Evolutionary conservation across 1,140 invertebrate species (phyloP), one percentile per base, ranked within the genome.

Genomic region (Cyclargus thomasi): DNA sequence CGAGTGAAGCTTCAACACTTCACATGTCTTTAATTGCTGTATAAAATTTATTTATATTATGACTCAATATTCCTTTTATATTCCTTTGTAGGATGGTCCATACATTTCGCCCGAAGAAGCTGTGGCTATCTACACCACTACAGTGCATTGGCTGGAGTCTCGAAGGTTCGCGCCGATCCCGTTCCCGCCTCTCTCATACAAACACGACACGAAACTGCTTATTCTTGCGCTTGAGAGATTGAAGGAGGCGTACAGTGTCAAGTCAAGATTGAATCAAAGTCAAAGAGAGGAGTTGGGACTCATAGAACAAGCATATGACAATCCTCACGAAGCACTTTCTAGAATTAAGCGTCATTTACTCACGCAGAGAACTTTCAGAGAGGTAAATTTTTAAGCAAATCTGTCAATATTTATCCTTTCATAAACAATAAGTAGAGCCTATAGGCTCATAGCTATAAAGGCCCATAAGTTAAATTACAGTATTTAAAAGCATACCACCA

Each of bases 21-120:
- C n/a, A n/a, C n/a, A n/a, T n/a, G n/a, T n/a, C n/a, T n/a, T n/a
- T n/a, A n/a, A n/a, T n/a, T n/a, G n/a, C n/a, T n/a, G n/a, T n/a
- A n/a, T n/a, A n/a, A n/a, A n/a, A n/a, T n/a, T 29, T 8, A 29
- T 29, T 29, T 8, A 29, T 29, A 4, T 29, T 29, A 29, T 5
- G 29, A 29, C 5, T 29, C 16, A 62, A 59, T 59, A 65, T 63
- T n/a, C n/a, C n/a, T n/a, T 66, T 14, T 72, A 36, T 66, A 14
- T 70, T 67, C 74, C 67, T 66, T 78, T 77, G 29, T 77, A 95
- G 93, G 98, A 99, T 91, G 99, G 99, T 63, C 99, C 99, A 0
- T 99, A 99, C 90, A 99, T 99, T 74, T 98, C 97, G 11, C 97
- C 99, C 4, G 99, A 99, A 89, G 99, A 99, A 93, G 99, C 98